Evolutionary conservation across 23 tunicate species (phyloP).

Genomic region (Styela clava): DNA sequence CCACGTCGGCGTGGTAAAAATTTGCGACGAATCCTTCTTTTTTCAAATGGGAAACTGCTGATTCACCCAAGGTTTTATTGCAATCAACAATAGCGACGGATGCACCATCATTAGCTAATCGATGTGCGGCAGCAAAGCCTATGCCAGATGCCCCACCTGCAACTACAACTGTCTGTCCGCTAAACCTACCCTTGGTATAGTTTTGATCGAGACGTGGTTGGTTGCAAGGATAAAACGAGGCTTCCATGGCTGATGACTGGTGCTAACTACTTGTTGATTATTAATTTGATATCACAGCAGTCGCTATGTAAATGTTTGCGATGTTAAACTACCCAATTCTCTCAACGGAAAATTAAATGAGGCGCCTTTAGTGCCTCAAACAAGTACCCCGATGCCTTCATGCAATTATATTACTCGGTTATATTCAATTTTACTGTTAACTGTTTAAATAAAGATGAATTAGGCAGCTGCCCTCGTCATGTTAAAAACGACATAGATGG

Average conservation of each 20-base stretch:
- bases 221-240: constrained; percentile 27
- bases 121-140: constrained; percentile 75
- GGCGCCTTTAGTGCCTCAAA: no score
- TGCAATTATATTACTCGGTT: no score
- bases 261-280: no score
- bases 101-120: constrained; percentile 85
- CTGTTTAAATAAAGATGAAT: no score
- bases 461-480: no score
- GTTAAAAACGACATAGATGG: no score
- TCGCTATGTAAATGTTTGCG: no score
- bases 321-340: no score
- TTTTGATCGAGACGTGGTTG: constrained; percentile 17
- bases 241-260: constrained; percentile 4
- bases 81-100: constrained; percentile 58
- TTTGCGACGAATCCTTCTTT: constrained; percentile 16
- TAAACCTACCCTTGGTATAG: constrained; percentile 4
- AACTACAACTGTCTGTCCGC: background rate
- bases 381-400: no score
- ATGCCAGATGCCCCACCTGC: constrained; percentile 38
- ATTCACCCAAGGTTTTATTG: constrained; percentile 19
- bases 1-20: constrained; percentile 40
- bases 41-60: constrained; percentile 35
- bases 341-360: no score
- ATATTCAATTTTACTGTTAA: no score
- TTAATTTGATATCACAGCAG: no score